Evolutionary conservation across 2,797 vertebrate species (phyloP).

Genomic region (Eptatretus atami): DNA sequence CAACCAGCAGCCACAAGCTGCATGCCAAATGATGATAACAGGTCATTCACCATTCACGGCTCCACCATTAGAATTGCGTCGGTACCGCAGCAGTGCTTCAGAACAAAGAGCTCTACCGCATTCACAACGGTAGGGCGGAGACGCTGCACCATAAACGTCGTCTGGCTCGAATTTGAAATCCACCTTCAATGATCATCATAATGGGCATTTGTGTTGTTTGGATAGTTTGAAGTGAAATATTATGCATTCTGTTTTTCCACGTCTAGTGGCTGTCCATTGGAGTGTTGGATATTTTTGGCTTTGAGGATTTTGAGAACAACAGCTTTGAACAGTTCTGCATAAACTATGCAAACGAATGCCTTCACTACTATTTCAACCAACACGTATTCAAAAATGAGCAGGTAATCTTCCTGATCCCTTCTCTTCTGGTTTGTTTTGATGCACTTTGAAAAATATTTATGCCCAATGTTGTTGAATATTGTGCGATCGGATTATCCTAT

Average conservation of each 20-base stretch:
- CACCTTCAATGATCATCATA: constrained; percentile 3
- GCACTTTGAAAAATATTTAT: too few relatives aligned
- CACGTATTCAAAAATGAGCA: constrained; percentile 93
- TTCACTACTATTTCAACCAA: constrained; percentile 96
- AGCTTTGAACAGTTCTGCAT: constrained; percentile 98
- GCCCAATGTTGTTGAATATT: too few relatives aligned
- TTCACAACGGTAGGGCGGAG: too few relatives aligned
- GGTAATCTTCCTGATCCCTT: constrained; percentile 14
- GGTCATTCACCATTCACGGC: neutral
- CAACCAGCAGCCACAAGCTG: too few relatives aligned
- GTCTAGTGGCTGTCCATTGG: constrained; percentile 73
- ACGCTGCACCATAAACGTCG: neutral
- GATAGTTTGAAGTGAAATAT: neutral
- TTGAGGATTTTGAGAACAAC: constrained; percentile 95
- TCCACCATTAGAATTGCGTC: too few relatives aligned
- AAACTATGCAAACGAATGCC: constrained; percentile 85
- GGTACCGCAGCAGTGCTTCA: too few relatives aligned
- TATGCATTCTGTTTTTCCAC: constrained; percentile 1
- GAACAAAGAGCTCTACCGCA: too few relatives aligned
- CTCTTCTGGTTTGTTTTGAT: too few relatives aligned
- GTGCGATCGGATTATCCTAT: too few relatives aligned
- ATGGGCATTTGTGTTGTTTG: neutral
- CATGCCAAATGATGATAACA: neutral
- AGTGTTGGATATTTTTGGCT: constrained; percentile 90
- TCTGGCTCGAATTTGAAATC: neutral